These are phyloP conservation scores for Cataglyphis altisquamis DNA, from an alignment of 2,888 invertebrate species.

Conservation along the genomic window DNA sequence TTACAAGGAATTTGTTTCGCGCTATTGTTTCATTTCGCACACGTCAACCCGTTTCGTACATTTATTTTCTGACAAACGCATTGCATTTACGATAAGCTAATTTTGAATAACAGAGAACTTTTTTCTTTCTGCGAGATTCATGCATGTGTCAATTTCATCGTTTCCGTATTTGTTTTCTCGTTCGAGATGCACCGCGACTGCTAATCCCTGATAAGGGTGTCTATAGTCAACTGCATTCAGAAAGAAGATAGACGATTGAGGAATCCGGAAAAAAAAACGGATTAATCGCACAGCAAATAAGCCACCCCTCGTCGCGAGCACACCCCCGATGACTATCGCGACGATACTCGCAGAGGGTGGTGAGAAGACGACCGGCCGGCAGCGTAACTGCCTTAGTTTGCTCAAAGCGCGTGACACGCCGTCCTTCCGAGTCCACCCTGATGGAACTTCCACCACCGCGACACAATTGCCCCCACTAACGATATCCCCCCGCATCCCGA, in stretches of 20 bases:
- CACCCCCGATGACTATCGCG: slow-evolving; percentile 38
- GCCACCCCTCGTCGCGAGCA: slow-evolving; percentile 19
- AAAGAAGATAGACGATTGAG: neutral
- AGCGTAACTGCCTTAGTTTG: slow-evolving; percentile 66
- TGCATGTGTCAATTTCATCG: neutral
- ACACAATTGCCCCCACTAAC: slow-evolving; percentile 59
- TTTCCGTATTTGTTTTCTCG: neutral
- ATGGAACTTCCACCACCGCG: slow-evolving; percentile 61
- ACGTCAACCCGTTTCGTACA: slow-evolving; percentile 15
- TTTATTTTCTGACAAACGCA: neutral
- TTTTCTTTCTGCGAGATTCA: neutral
- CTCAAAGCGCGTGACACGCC: slow-evolving; percentile 70
- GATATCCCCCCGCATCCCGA: slow-evolving; percentile 43
- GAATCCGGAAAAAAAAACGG: slow-evolving; percentile 9
- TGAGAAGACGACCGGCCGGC: slow-evolving; percentile 56
- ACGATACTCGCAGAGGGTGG: slow-evolving; percentile 36
- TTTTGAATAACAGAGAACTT: neutral
- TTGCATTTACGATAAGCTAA: neutral
- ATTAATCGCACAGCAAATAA: slow-evolving; percentile 34
- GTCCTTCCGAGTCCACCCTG: slow-evolving; percentile 65
- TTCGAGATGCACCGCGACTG: neutral
- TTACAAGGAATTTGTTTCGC: neutral
- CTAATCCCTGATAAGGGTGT: neutral
- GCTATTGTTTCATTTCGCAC: neutral
- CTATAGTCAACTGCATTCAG: neutral